These are phyloP conservation scores for Thecocarcelia acutangulata DNA, from an alignment of 2,888 invertebrate genomes.

Conservation along the genomic window DNA sequence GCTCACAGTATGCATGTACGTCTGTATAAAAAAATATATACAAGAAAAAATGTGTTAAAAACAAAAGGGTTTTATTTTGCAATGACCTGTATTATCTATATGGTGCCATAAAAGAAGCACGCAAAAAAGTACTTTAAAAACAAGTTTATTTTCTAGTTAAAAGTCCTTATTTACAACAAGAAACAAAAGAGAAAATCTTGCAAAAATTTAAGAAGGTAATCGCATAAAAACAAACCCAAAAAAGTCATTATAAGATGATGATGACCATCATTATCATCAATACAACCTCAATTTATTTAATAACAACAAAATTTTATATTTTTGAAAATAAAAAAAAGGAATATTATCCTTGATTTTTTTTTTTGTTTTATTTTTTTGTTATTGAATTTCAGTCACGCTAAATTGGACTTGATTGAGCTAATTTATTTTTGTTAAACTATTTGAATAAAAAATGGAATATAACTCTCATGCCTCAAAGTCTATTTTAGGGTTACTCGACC, in stretches of 20 bases:
- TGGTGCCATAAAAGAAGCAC: not conserved
- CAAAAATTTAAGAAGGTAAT: slow-evolving; percentile 20
- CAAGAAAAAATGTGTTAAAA: not conserved
- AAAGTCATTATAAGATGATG: slow-evolving; percentile 45
- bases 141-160: slow-evolving; percentile 43
- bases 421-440: slow-evolving; percentile 17
- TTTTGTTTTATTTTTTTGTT: not conserved
- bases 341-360: not conserved
- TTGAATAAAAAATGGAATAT: not conserved
- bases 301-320: slow-evolving; percentile 17
- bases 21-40: not conserved
- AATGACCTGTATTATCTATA: slow-evolving; percentile 51
- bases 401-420: slow-evolving; percentile 30
- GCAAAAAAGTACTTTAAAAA: slow-evolving; percentile 26
- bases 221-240: slow-evolving; percentile 9
- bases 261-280: slow-evolving; percentile 21
- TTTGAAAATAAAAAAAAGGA: not conserved
- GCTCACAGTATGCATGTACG: too few species aligned
- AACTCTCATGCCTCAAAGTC: too few species aligned
- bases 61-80: slow-evolving; percentile 53
- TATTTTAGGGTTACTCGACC: too few species aligned
- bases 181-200: not conserved
- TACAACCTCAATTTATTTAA: slow-evolving; percentile 35
- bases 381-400: not conserved
- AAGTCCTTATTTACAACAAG: slow-evolving; percentile 54